These are phyloP conservation scores for Scaptomyza parva DNA, from an alignment of 2,888 invertebrate genomes.

Conservation along the genomic window DNA sequence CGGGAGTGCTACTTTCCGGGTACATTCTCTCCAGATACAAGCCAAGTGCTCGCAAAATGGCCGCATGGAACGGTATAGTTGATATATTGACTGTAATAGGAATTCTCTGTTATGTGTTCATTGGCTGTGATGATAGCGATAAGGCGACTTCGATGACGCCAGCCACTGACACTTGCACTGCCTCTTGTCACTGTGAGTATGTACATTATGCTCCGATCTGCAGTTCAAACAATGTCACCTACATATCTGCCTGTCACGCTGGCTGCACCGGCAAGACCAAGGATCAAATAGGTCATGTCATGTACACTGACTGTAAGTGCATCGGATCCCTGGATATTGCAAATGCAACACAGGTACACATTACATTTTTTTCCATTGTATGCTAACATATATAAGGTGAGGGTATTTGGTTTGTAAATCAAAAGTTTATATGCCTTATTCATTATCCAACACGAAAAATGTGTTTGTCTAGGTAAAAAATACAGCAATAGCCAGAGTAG, in stretches of 20 bases:
- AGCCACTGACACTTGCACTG: slow-evolving; percentile 86
- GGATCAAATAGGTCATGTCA: slow-evolving; percentile 48
- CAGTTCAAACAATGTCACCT: slow-evolving; percentile 87
- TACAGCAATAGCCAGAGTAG: no score
- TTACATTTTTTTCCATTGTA: background rate
- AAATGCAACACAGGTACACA: slow-evolving; percentile 27
- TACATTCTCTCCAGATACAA: slow-evolving; percentile 88
- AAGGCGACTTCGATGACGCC: slow-evolving; percentile 38
- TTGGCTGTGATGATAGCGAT: slow-evolving; percentile 88
- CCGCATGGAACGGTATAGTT: slow-evolving; percentile 89
- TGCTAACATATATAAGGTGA: no score
- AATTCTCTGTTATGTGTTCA: slow-evolving; percentile 87
- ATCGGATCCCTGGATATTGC: slow-evolving; percentile 17
- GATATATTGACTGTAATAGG: slow-evolving; percentile 87
- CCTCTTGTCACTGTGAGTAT: slow-evolving; percentile 88
- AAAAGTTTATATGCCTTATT: background rate
- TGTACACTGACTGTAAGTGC: slow-evolving; percentile 63
- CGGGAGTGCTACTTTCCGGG: slow-evolving; percentile 88
- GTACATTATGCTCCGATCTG: slow-evolving; percentile 91
- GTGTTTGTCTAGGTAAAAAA: no score
- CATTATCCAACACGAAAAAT: no score
- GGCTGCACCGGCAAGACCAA: slow-evolving; percentile 86
- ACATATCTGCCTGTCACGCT: slow-evolving; percentile 92
- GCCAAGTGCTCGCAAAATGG: slow-evolving; percentile 88
- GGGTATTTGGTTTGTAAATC: background rate